A percentile compares a stretch with the other conserved stretches of the same genome.
These are phyloP conservation scores for Agrochola circellaris DNA, from an alignment of 2,888 invertebrate species.

Conservation along the genomic window DNA sequence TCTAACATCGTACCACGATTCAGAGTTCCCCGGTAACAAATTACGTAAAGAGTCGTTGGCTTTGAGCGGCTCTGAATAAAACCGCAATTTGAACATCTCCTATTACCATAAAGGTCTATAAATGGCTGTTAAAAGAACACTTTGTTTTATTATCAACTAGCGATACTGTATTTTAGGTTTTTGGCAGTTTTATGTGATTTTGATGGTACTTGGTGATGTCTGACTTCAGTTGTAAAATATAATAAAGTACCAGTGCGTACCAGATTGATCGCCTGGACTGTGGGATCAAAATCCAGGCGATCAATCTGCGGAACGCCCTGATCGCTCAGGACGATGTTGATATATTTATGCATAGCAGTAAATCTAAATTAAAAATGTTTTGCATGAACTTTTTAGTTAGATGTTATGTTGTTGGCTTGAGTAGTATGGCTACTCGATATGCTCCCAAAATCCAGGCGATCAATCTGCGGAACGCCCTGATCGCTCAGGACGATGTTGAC, in stretches of 20 bases:
- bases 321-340: background rate
- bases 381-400: too few species aligned
- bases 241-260: background rate
- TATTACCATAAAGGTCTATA: conserved; percentile 53
- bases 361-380: too few species aligned
- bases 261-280: too few species aligned
- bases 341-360: background rate
- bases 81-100: conserved; percentile 41
- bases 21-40: conserved; percentile 14
- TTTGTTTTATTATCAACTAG: conserved; percentile 36
- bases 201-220: background rate
- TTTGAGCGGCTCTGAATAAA: conserved; percentile 44
- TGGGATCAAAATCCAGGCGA: background rate
- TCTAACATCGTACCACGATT: conserved; percentile 24
- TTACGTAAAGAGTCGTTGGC: conserved; percentile 36
- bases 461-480: background rate
- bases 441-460: background rate
- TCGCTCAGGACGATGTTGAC: background rate
- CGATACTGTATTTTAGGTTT: background rate
- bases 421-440: too few species aligned
- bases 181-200: conserved; percentile 23
- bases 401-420: too few species aligned
- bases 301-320: background rate
- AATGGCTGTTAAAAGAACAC: conserved; percentile 43
- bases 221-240: background rate